Conservation (phyloP, 2,888 invertebrate genomes). For the Alloscopus bannaensis region DNA sequence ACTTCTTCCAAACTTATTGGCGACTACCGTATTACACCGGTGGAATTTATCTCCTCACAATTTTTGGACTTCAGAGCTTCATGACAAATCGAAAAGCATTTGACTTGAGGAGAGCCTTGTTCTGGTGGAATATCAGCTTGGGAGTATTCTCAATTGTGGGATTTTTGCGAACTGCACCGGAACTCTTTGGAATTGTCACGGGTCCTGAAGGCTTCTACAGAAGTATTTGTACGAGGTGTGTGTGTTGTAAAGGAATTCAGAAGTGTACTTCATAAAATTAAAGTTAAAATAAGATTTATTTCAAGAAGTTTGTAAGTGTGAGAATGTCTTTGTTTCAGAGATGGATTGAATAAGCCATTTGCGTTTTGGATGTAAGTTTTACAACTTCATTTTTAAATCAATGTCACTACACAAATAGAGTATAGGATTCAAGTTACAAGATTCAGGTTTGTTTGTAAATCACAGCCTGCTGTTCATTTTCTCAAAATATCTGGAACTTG, state of each 20-base stretch:
- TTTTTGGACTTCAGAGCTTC: constrained; percentile 93
- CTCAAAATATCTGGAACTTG: constrained; percentile 57
- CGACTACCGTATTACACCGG: constrained; percentile 92
- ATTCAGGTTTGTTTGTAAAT: background rate
- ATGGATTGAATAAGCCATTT: constrained; percentile 38
- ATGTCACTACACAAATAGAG: background rate
- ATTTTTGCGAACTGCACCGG: constrained; percentile 92
- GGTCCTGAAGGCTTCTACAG: constrained; percentile 87
- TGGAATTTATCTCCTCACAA: constrained; percentile 92
- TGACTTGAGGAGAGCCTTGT: constrained; percentile 89
- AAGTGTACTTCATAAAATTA: background rate
- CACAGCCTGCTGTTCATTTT: constrained; percentile 26
- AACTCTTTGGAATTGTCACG: constrained; percentile 87
- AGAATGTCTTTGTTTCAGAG: constrained; percentile 31
- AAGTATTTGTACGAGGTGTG: constrained; percentile 96
- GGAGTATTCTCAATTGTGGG: constrained; percentile 97
- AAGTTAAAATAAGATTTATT: background rate
- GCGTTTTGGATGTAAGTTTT: constrained; percentile 39
- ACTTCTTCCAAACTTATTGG: constrained; percentile 84
- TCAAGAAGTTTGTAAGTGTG: background rate
- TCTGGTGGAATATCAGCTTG: constrained; percentile 93
- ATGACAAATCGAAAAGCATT: constrained; percentile 95
- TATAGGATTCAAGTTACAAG: background rate
- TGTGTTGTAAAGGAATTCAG: constrained; percentile 64
- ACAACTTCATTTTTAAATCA: background rate